Evolutionary conservation across 2,113 vertebrate species (phyloP), one percentile per base, ranked within the genome.

Genomic region (Petroica traversi): DNA sequence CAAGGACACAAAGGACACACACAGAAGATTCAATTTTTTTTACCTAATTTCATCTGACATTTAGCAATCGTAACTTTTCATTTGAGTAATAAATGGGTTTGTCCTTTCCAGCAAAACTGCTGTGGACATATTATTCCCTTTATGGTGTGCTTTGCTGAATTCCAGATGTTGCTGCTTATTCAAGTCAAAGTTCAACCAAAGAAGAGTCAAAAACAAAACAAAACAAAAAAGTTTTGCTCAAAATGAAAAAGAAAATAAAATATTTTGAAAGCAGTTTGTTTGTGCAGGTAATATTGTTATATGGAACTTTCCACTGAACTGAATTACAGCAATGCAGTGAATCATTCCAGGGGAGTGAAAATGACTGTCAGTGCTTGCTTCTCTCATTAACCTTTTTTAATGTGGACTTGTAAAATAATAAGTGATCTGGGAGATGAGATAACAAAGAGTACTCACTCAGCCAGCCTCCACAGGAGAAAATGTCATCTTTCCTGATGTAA

Each of bases 141-240:
- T 94, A 84, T 93, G 88, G 75, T 76, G 41, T 85, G 75, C 64
- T 91, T 59, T 94, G 91, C 64, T 83, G 85, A 92, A 89, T 97
- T 92, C 84, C 92, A 97, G 92, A 94, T 94, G 93, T 93, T 90
- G 85, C 80, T 96, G 88, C 85, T 95, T 97, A 95, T 94, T 94
- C n/a, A 77, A 92, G 94, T 23, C 66, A 91, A 94, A 95, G 95
- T 83, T 97, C 93, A 96, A 66, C 36, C 74, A 92, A 58, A 64
- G 79, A 82, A 82, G 82, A 72, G 75, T 81, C 54, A 91, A 84
- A 49, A 18, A 19, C 16, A n/a, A n/a, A n/a, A 41, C 41, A 41
- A 51, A 41, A 69, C 41, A 51, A 62, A 51, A 13, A n/a, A 22
- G 6, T 13, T 76, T 52, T 89, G 4, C 54, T 90, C 72, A 84